phyloP scores from a whole-genome alignment of 2,888 invertebrate species.

The Standfussiana lucernea region DNA sequence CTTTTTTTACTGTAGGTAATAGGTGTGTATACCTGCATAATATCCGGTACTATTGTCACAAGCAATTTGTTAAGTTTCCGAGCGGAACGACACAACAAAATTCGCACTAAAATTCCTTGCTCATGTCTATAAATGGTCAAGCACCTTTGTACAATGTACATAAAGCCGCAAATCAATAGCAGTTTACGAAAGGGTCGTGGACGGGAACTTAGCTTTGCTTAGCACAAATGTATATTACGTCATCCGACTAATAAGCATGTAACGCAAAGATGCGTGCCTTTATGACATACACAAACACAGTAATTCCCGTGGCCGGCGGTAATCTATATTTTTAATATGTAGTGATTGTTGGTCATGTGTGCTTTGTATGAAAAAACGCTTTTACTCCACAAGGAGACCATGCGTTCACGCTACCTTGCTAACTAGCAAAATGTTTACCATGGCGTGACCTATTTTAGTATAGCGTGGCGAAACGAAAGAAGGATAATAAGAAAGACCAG shows the following conservation, averaged over 20 bases:
- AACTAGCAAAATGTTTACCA: neutral
- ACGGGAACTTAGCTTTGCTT: neutral
- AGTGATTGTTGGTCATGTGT: neutral
- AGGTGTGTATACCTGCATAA: neutral
- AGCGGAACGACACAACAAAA: constrained; percentile 9
- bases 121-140: neutral
- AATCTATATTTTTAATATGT: neutral
- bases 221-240: constrained; percentile 26
- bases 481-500: neutral
- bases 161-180: neutral
- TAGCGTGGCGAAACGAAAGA: too few relatives aligned
- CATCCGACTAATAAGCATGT: neutral
- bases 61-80: constrained; percentile 26
- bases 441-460: neutral
- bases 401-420: neutral
- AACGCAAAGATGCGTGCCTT: constrained; percentile 9
- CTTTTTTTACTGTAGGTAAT: neutral
- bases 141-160: neutral
- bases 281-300: constrained; percentile 28
- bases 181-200: neutral
- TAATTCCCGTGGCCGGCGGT: neutral
- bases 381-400: neutral
- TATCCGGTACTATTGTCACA: constrained; percentile 1
- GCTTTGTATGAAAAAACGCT: neutral
- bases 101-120: constrained; percentile 1